Base-by-base conservation (phyloP, 2,797 vertebrate genomes). In the Chrosomus eos region DNA sequence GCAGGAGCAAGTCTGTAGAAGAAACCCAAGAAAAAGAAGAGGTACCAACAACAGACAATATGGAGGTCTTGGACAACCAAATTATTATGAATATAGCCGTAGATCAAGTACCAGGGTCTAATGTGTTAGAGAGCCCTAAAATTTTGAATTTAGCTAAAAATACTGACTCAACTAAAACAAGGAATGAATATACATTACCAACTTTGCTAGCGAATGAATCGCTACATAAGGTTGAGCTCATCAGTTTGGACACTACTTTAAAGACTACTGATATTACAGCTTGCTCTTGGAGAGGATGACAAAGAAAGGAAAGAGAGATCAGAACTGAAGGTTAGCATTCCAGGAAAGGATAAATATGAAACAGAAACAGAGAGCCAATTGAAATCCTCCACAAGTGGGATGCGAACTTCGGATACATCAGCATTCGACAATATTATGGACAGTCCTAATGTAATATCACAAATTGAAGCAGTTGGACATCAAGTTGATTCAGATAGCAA, bases 1-100 rank as follows among this genome's bases (percentile, higher is more conserved):
- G 94, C 7, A 94, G 94, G 77, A 95, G 92, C 90, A 97, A 95
- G 89, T 90, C 93, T 83, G 96, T 95, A 86, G 95, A 95, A 26
- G 93, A 95, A 81, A 88, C 80, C 2, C 81, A 86, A 19, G 85
- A 76, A 66, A 85, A 93, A 60, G 92, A 90, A 16, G 91, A 93
- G 1, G 89, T 81, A 33, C 80, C 87, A 51, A 88, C 89, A 73
- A 83, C 89, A 58, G 92, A 86, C 10, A 88, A 90, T 48, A 82
- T 86, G 28, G 91, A 92, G 55, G 73, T 86, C 31, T 80, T 82
- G 77, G 90, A 93, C 28, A 88, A 76, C 78, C 89, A 91, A 48
- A 87, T 89, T 21, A 89, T 89, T 72, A 88, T 90, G 67, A 88
- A 91, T 40, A 83, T 83, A 84, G 87, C 90, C 4, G 87, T 93